A percentile compares a stretch with the other conserved stretches of the same genome.
These are phyloP conservation scores for Lithophane ornitopus DNA, from an alignment of 2,888 invertebrate genomes.

Conservation along the genomic window DNA sequence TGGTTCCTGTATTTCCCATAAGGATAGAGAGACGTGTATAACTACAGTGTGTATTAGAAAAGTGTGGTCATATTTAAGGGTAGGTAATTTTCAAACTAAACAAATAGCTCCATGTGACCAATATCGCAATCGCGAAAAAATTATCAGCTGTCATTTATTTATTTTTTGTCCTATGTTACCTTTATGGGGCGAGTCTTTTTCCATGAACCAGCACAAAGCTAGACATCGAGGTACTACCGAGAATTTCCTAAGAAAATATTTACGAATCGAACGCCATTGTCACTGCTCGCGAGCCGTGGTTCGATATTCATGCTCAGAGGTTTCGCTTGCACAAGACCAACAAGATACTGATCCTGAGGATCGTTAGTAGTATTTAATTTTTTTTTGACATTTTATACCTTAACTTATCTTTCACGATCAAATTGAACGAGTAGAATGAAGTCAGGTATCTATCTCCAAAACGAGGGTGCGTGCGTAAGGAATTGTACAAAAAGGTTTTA, in stretches of 20 bases:
- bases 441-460: constrained; percentile 56
- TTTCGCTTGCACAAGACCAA: not conserved
- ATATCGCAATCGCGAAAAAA: not conserved
- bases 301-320: not conserved
- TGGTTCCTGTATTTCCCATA: not conserved
- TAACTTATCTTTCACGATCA: constrained; percentile 45
- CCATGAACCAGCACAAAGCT: not conserved
- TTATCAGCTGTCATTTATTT: too few species aligned
- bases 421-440: constrained; percentile 48
- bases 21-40: not conserved
- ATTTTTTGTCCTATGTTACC: not conserved
- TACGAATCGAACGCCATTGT: not conserved
- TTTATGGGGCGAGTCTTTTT: not conserved
- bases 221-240: not conserved
- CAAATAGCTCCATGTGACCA: too few species aligned
- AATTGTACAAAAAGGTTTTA: constrained; percentile 58
- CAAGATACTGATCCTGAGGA: not conserved
- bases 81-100: too few species aligned
- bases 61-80: not conserved
- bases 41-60: not conserved
- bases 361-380: too few species aligned
- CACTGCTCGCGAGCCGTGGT: too few species aligned
- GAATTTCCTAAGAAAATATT: not conserved
- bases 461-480: constrained; percentile 50
- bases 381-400: too few species aligned